Percentiles rank a stretch among this genome's conserved stretches.
phyloP scores from a whole-genome alignment of 2,888 invertebrate species.

The Cacoxenus indagator region DNA sequence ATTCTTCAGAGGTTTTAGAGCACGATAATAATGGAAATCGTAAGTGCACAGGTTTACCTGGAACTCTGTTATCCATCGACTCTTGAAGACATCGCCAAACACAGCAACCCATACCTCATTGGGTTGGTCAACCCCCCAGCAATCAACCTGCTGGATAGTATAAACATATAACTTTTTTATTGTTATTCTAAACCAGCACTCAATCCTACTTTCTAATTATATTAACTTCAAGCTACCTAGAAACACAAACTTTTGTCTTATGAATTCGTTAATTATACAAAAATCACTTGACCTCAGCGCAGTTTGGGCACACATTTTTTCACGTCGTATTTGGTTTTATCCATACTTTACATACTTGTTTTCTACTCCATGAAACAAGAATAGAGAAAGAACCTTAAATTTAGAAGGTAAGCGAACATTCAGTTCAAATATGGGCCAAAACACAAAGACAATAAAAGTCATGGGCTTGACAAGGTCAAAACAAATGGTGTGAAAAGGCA shows the following conservation, averaged over 20 bases:
- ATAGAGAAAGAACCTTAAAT: background rate
- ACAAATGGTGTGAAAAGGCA: constrained; percentile 25
- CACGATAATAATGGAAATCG: too few relatives aligned
- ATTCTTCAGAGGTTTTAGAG: too few relatives aligned
- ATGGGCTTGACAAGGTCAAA: constrained; percentile 15
- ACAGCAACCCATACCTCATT: too few relatives aligned
- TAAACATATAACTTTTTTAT: too few relatives aligned
- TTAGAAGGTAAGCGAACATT: background rate
- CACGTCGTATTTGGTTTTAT: background rate
- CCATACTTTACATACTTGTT: background rate
- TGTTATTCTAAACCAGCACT: too few relatives aligned
- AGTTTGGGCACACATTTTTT: background rate
- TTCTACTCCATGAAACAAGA: background rate
- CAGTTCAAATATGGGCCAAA: background rate
- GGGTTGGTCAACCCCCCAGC: too few relatives aligned
- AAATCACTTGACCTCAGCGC: background rate
- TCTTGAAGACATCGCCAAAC: too few relatives aligned
- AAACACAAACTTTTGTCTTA: background rate
- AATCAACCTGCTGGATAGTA: too few relatives aligned
- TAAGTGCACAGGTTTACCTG: too few relatives aligned
- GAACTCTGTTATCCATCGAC: too few relatives aligned
- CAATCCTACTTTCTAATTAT: background rate
- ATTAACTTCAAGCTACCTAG: background rate
- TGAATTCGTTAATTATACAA: constrained; percentile 11
- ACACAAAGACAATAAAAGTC: background rate